Conservation (phyloP, 2,113 vertebrate genomes). For the Rynchops niger region DNA sequence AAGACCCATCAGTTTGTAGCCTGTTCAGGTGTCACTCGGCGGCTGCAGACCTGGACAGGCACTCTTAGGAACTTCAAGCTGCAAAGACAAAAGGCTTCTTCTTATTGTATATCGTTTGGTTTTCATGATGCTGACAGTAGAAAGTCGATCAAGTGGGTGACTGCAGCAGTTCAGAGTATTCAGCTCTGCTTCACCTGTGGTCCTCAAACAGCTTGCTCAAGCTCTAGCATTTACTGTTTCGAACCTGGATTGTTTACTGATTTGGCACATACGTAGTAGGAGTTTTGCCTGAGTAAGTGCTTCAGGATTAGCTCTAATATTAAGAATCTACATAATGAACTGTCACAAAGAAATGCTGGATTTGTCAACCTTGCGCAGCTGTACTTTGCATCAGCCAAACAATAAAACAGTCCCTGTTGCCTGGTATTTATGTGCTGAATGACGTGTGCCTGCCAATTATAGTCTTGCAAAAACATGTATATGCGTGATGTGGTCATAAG, state of each 20-base stretch:
- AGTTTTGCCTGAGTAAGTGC: neutral
- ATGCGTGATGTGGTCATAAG: neutral
- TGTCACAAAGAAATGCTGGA: slow-evolving; percentile 11
- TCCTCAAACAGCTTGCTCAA: neutral
- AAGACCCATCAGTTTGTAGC: fast-evolving
- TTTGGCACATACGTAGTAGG: neutral
- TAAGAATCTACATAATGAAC: slow-evolving; percentile 9
- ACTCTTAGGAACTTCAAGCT: neutral
- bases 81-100: neutral
- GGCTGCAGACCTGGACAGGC: neutral
- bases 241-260: neutral
- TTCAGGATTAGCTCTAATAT: neutral
- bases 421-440: slow-evolving; percentile 3
- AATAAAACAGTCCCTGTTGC: neutral
- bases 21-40: neutral
- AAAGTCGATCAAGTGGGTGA: neutral
- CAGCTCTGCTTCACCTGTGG: neutral
- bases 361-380: slow-evolving; percentile 25
- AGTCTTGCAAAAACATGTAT: neutral
- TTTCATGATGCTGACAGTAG: neutral
- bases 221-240: neutral
- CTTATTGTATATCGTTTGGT: neutral
- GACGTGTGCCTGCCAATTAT: neutral
- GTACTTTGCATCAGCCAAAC: slow-evolving; percentile 2
- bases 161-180: neutral